phyloP scores from a whole-genome alignment of 2,113 vertebrate genomes.

The Carassius auratus region DNA sequence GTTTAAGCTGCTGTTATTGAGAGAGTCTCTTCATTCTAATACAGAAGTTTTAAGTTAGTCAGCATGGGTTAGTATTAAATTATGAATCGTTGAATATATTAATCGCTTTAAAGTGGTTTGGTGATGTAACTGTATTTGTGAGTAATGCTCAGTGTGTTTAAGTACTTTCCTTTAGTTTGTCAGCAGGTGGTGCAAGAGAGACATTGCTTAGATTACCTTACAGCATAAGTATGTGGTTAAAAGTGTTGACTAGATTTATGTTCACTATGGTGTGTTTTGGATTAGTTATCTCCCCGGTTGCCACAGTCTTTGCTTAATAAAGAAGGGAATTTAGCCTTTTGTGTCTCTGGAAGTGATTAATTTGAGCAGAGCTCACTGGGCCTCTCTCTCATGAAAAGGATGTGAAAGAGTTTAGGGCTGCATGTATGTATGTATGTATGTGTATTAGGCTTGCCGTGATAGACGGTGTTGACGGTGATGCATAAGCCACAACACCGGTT shows the following conservation, averaged over 20 bases:
- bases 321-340: neutral
- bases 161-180: neutral
- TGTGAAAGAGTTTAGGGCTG: neutral
- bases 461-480: no score
- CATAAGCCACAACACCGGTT: no score
- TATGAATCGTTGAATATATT: neutral
- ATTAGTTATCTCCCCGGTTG: slow-evolving; percentile 1
- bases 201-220: neutral
- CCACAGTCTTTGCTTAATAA: neutral
- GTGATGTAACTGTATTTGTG: neutral
- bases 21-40: no score
- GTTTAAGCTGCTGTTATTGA: neutral
- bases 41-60: neutral
- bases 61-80: neutral
- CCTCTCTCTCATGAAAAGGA: neutral
- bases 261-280: slow-evolving; percentile 7
- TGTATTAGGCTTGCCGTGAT: no score
- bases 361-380: neutral
- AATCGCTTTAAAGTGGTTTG: neutral
- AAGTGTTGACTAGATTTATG: neutral
- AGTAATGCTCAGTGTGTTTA: neutral
- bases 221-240: slow-evolving; percentile 7
- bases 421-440: no score
- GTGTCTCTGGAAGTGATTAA: neutral
- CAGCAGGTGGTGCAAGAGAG: slow-evolving; percentile 40